phyloP scores from a whole-genome alignment of 1,140 invertebrate genomes.

The Atta texana region DNA sequence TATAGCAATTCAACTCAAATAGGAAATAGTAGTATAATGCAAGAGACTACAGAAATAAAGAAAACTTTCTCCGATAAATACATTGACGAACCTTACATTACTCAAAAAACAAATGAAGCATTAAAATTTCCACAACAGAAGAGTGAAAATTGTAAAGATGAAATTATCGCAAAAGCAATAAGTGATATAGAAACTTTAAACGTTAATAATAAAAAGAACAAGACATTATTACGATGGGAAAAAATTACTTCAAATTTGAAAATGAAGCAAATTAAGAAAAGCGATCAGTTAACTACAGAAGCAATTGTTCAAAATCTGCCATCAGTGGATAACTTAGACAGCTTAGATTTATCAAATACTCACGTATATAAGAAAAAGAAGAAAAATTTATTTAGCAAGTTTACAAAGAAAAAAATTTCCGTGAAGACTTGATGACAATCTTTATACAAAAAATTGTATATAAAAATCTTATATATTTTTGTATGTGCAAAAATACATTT shows the following conservation, averaged over 20 bases:
- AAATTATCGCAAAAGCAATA: not conserved
- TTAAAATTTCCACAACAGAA: conserved; percentile 3
- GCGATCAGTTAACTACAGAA: not conserved
- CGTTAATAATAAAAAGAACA: conserved; percentile 16
- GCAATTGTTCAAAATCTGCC: conserved; percentile 52
- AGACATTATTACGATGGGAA: conserved; percentile 33
- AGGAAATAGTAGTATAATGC: not conserved
- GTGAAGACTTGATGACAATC: conserved; percentile 34
- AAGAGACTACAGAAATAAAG: conserved; percentile 21
- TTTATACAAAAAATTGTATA: not conserved
- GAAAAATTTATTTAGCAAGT: conserved; percentile 56
- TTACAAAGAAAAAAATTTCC: conserved; percentile 42
- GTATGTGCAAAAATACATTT: not conserved
- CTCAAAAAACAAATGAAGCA: conserved; percentile 1
- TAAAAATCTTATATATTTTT: not conserved
- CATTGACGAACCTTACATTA: not conserved
- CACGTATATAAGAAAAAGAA: conserved; percentile 14
- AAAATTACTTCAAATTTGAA: conserved; percentile 51
- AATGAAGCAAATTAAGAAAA: conserved; percentile 38
- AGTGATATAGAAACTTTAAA: conserved; percentile 15
- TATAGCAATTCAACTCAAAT: not conserved
- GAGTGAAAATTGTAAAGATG: conserved; percentile 3
- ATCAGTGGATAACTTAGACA: conserved; percentile 44
- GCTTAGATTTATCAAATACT: conserved; percentile 19
- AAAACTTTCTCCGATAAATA: not conserved